phyloP scores from a whole-genome alignment of 2,113 vertebrate species.

The Odocoileus virginianus region DNA sequence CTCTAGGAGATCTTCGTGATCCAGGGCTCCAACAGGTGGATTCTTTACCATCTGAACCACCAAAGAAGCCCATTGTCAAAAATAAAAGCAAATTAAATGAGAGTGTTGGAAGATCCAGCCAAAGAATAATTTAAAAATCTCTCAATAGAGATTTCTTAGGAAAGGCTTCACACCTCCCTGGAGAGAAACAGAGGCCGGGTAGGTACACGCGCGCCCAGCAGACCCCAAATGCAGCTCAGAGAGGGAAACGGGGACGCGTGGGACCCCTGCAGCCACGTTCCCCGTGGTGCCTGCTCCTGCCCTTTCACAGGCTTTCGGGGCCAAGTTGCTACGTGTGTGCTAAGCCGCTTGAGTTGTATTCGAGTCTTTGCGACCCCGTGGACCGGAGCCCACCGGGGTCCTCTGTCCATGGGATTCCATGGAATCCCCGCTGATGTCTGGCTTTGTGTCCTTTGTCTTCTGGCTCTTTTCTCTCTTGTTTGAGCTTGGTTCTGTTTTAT shows the following conservation, averaged over 20 bases:
- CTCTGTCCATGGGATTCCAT: neutral
- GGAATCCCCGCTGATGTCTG: rapidly evolving
- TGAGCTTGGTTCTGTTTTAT: neutral
- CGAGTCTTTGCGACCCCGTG: rapidly evolving
- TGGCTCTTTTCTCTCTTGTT: neutral
- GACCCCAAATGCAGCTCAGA: neutral
- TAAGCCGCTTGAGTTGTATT: rapidly evolving
- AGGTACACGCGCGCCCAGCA: rapidly evolving
- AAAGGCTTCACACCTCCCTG: too few relatives aligned
- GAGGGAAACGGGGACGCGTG: rapidly evolving
- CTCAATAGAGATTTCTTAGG: rapidly evolving
- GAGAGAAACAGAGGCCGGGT: neutral
- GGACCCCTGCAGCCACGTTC: rapidly evolving
- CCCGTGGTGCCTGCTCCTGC: rapidly evolving
- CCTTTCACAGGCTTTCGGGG: neutral
- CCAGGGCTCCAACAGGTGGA: neutral
- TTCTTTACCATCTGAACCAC: neutral
- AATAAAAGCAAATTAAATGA: neutral
- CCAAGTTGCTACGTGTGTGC: neutral
- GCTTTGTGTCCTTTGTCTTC: neutral
- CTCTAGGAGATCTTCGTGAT: neutral
- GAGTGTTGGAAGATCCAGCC: neutral
- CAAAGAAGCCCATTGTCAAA: neutral
- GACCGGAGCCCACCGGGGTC: neutral
- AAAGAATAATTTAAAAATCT: neutral